Conservation (phyloP, 2,797 vertebrate genomes). For the Pitangus sulphuratus region DNA sequence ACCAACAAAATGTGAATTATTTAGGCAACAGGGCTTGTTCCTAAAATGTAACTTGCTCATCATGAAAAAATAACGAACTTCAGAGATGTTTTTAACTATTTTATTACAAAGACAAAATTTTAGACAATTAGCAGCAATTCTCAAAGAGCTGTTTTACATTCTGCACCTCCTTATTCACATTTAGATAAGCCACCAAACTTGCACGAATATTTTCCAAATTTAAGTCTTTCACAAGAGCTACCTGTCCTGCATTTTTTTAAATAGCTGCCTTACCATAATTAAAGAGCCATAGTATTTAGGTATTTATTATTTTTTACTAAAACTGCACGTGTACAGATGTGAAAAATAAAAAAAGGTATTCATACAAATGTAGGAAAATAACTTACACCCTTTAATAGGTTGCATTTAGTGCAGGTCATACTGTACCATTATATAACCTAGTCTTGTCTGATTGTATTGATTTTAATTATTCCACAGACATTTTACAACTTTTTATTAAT, state of each 20-base stretch:
- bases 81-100: not conserved
- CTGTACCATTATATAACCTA: conserved; percentile 17
- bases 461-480: conserved; percentile 60
- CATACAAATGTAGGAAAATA: not conserved
- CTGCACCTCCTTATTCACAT: not conserved
- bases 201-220: not conserved
- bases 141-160: not conserved
- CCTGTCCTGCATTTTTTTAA: not conserved
- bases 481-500: conserved; percentile 61
- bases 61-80: not conserved
- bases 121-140: not conserved
- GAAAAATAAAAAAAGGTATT: conserved; percentile 24
- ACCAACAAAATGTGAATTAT: not conserved
- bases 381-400: not conserved
- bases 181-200: not conserved
- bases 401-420: conserved; percentile 39
- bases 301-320: not conserved
- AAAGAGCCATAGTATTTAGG: not conserved
- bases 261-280: not conserved
- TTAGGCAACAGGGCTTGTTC: not conserved
- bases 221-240: conserved; percentile 35
- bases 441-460: not conserved
- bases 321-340: not conserved
- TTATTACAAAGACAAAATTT: not conserved
- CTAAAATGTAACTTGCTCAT: not conserved